Evolutionary conservation across 2,113 vertebrate species (phyloP), one percentile per base, ranked within the genome.

Genomic region (Cheirogaleus medius): DNA sequence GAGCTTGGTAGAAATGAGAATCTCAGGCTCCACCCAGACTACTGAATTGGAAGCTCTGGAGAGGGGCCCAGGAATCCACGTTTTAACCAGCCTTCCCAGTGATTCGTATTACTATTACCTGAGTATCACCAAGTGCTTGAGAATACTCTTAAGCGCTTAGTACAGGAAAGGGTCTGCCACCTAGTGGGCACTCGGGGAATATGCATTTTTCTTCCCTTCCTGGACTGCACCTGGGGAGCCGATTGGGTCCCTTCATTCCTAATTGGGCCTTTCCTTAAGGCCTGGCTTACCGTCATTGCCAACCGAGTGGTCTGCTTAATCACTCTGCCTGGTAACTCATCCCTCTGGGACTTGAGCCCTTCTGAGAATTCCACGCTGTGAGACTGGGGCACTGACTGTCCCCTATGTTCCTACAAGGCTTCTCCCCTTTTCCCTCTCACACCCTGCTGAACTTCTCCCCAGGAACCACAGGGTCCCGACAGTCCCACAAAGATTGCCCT

Each of bases 121-220:
- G 6, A 25, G 10, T 14, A 37, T 89, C n/a, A 52, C 18, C 29
- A 86, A 71, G 27, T 29, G 18, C 39, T 63, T 44, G 44, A 78
- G 52, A 56, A 39, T 1, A 47, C 0, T 8, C 39, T 7, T 68
- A 12, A 42, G 11, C 25, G 76, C 60, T 94, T 20, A 25, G 66
- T 11, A 5, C 32, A 96, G 73, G 95, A 97, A 76, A 80, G 42
- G 49, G 3, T 34, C 95, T 97, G 97, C 95, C 98, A 97, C 82
- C 98, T 95, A 89, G 96, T 95, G 98, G 96, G 56, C 60, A 71
- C 49, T 56, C 1, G 0, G 17, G 11, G 58, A 74, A 93, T 29
- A 10, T 74, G 42, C 66, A 5, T 44, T 23, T 81, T 44, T 68
- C 25, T 74, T 39, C 29, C 69, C 3, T 76, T 42, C 47, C 21